These are phyloP conservation scores for Trichonephila clavata DNA, from an alignment of 1,140 invertebrate species.

Conservation along the genomic window DNA sequence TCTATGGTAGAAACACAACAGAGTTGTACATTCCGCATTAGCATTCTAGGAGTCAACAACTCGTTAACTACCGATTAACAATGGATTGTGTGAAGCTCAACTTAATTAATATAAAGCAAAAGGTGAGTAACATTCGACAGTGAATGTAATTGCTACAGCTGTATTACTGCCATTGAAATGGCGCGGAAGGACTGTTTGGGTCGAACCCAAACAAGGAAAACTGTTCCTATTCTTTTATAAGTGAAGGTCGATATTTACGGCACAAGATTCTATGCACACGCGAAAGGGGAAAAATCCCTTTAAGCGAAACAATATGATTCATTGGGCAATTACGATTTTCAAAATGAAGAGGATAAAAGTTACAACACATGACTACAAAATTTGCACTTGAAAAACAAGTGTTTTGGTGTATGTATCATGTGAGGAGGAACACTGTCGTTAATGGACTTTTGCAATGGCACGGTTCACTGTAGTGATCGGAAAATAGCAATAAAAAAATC, in stretches of 20 bases:
- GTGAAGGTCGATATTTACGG: constrained; percentile 31
- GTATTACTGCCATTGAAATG: constrained; percentile 31
- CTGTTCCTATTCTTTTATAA: neutral
- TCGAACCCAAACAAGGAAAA: constrained; percentile 38
- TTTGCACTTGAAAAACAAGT: constrained; percentile 8
- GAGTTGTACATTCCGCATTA: neutral
- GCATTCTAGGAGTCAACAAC: constrained; percentile 37
- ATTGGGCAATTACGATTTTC: constrained; percentile 7
- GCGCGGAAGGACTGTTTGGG: neutral
- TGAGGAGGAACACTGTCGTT: neutral
- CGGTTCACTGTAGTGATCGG: neutral
- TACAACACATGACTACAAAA: constrained; percentile 49
- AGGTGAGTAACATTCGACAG: constrained; percentile 48
- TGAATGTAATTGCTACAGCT: constrained; percentile 24
- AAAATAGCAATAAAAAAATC: neutral
- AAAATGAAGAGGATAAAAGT: neutral
- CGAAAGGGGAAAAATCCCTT: constrained; percentile 11
- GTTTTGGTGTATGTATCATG: neutral
- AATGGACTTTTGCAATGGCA: constrained; percentile 2
- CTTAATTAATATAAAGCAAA: constrained; percentile 52
- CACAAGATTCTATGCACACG: neutral
- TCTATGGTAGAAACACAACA: neutral
- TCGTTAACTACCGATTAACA: constrained; percentile 43
- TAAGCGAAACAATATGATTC: constrained; percentile 21
- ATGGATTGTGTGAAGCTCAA: neutral